Base-by-base conservation (phyloP, 1,140 invertebrate species). In the Drosophila arizonae region DNA sequence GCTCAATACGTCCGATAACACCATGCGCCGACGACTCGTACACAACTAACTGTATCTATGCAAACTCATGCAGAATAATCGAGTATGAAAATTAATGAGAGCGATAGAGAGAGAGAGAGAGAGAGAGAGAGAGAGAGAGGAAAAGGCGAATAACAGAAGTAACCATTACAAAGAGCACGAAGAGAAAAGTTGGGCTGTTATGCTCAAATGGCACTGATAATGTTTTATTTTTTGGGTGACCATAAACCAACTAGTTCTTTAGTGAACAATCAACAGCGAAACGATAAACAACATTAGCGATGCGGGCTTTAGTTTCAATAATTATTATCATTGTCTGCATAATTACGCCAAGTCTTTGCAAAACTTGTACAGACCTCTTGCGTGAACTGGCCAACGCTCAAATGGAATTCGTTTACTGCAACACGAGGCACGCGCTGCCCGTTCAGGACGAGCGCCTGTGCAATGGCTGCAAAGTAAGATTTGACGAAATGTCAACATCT, bases 351-450 rank as follows among this genome's bases (percentile, higher is more conserved):
- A 36, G 17, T 21, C 21, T 8, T 0, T 17, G 36, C 0, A 58
- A n/a, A 0, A 9, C 0, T 3, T 86, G 82, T 15, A 5, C 52
- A 0, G 0, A 0, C 0, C 2, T 82, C 26, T n/a, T 86, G 3
- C 1, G 0, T 6, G 63, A 81, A n/a, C 28, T 91, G 52, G 90
- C 70, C 0, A 6, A 77, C 10, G 26, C n/a, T 0, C 90, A 90
- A 24, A 72, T 45, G 6, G 3, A n/a, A 1, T 90, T 87, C 17
- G 63, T 91, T n/a, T 58, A 57, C 10, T 91, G 90, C 52, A 73
- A 75, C 57, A 90, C 86, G 6, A 28, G 10, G 2, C 74, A 90
- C 13, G 77, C 90, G 0, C 75, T 90, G 15, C 89, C 90, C 0
- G 80, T 78, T 2, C 63, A 45, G 0, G 43, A 63, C 2, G 13